Conservation (phyloP, 2,797 vertebrate species). For the Coranthus polyacanthus region DNA sequence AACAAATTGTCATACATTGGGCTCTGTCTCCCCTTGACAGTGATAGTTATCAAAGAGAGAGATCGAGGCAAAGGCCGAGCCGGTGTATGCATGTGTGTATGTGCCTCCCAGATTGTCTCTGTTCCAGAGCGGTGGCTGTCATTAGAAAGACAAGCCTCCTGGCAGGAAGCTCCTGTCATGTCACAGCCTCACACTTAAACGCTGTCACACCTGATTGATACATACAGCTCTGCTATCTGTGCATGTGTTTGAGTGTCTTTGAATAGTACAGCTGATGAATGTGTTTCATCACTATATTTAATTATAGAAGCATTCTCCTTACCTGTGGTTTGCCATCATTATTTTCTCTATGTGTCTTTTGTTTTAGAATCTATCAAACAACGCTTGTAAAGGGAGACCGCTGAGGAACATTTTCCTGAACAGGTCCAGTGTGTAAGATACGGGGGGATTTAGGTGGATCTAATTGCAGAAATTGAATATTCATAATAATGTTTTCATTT, state of each 20-base stretch:
- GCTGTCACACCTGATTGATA: conserved; percentile 89
- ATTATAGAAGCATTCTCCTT: conserved; percentile 12
- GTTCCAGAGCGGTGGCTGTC: conserved; percentile 88
- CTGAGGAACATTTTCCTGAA: conserved; percentile 4
- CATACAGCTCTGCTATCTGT: conserved; percentile 52
- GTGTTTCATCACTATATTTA: conserved; percentile 22
- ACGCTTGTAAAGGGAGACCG: neutral
- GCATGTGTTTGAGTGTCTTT: conserved; percentile 7
- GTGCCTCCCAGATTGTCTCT: conserved; percentile 76
- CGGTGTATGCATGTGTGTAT: conserved; percentile 34
- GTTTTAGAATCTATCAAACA: conserved; percentile 16
- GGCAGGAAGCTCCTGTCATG: conserved; percentile 84
- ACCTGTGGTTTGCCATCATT: neutral
- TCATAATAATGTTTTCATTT: no score
- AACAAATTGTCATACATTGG: conserved; percentile 90
- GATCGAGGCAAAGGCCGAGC: conserved; percentile 72
- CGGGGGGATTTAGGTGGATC: no score
- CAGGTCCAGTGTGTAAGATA: no score
- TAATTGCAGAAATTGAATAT: no score
- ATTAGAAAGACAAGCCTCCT: conserved; percentile 90
- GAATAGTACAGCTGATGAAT: conserved; percentile 21
- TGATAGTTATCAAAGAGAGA: conserved; percentile 90
- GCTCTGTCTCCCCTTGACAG: conserved; percentile 86
- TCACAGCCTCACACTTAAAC: conserved; percentile 86
- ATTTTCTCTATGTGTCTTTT: conserved; percentile 12